phyloP scores from a whole-genome alignment of 2,113 vertebrate genomes.

The Poicephalus meyeri region DNA sequence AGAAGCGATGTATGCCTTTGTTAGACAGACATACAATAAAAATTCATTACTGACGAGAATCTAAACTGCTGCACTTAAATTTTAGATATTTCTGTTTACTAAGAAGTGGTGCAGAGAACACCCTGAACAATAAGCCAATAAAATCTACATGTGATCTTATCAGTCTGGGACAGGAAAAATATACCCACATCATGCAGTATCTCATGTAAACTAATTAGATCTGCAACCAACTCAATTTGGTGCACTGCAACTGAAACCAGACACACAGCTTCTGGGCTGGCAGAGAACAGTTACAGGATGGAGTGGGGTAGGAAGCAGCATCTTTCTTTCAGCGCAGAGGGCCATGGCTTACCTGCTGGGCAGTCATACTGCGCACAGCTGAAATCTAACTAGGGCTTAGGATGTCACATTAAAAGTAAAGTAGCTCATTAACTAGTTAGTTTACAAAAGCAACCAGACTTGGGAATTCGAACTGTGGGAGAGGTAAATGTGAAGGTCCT shows the following conservation, averaged over 20 bases:
- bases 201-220: background rate
- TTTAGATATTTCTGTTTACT: background rate
- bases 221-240: background rate
- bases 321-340: accelerated
- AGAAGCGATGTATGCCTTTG: background rate
- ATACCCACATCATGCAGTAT: background rate
- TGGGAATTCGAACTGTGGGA: background rate
- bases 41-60: background rate
- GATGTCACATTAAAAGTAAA: background rate
- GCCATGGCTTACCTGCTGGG: background rate
- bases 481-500: background rate
- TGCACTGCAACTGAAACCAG: background rate
- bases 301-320: background rate
- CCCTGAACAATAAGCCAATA: background rate
- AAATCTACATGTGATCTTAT: background rate
- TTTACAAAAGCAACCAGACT: background rate
- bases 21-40: background rate
- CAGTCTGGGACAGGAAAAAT: background rate
- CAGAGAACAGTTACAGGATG: background rate
- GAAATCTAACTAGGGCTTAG: background rate
- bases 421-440: background rate
- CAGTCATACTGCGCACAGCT: accelerated
- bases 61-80: background rate
- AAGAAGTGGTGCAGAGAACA: background rate
- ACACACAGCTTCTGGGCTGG: background rate